Evolutionary conservation across 2,888 invertebrate genomes (phyloP).

Genomic region (Drosophila sordidapex): DNA sequence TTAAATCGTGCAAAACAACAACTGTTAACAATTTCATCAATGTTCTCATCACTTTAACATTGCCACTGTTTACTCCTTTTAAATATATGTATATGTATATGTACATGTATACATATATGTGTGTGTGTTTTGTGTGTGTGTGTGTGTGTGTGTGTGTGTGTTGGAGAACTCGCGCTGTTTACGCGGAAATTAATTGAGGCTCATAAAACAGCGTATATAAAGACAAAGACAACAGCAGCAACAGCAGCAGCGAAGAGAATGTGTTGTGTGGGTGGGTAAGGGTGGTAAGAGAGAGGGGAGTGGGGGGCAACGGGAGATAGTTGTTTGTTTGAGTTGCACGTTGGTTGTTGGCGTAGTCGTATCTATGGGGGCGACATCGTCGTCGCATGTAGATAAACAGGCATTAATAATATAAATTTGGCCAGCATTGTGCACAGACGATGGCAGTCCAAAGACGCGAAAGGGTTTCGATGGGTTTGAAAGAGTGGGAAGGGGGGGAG

Average conservation of each 20-base stretch:
- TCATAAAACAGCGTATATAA: slow-evolving; percentile 70
- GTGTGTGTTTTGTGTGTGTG: background rate
- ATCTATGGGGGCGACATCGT: slow-evolving; percentile 47
- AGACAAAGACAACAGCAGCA: slow-evolving; percentile 27
- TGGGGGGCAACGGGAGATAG: background rate
- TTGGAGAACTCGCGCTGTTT: slow-evolving; percentile 46
- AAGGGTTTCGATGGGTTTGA: background rate
- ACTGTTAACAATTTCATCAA: background rate
- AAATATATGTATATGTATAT: background rate
- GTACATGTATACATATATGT: background rate
- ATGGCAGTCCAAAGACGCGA: slow-evolving; percentile 11
- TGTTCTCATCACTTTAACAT: slow-evolving; percentile 3
- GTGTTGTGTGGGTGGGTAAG: background rate
- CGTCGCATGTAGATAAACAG: slow-evolving; percentile 74
- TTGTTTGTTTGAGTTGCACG: slow-evolving; percentile 9
- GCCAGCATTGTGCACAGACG: slow-evolving; percentile 40
- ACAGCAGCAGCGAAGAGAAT: background rate
- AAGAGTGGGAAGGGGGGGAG: background rate
- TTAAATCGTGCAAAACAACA: background rate
- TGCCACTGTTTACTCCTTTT: slow-evolving; percentile 3
- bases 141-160: slow-evolving; percentile 15
- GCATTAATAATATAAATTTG: slow-evolving; percentile 73
- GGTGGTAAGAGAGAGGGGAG: background rate
- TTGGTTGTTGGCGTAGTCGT: slow-evolving; percentile 20
- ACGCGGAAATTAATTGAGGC: slow-evolving; percentile 74